Conservation (phyloP, 2,113 vertebrate species). For the Hiodon tergisus region DNA sequence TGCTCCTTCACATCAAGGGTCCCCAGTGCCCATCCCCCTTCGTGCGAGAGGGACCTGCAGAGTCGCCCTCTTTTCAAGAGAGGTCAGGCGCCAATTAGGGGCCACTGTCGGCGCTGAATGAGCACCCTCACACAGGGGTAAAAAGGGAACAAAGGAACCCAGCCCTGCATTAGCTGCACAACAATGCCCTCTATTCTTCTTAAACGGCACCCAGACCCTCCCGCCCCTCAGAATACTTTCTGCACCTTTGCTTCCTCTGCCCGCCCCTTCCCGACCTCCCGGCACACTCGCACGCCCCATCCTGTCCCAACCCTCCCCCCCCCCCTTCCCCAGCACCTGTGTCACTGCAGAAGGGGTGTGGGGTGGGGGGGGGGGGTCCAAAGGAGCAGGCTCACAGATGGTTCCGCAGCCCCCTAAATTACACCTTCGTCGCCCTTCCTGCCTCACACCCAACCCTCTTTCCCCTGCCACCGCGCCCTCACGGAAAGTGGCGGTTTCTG, state of each 20-base stretch:
- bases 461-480: conserved; percentile 34
- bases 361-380: conserved; percentile 61
- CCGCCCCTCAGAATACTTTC: conserved; percentile 25
- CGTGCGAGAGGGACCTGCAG: conserved; percentile 17
- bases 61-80: conserved; percentile 30
- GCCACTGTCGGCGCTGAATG: conserved; percentile 19
- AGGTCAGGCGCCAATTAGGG: conserved; percentile 33
- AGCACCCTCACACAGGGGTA: conserved; percentile 1
- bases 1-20: conserved; percentile 10
- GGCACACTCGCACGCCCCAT: no score
- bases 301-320: not conserved
- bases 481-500: not conserved
- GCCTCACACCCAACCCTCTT: not conserved
- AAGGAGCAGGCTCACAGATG: conserved; percentile 70
- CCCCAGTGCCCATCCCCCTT: not conserved
- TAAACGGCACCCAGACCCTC: conserved; percentile 32
- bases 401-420: conserved; percentile 56
- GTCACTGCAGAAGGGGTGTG: conserved; percentile 3
- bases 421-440: conserved; percentile 55
- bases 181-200: conserved; percentile 22
- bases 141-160: conserved; percentile 22
- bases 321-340: conserved; percentile 49
- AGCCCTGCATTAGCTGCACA: not conserved
- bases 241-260: conserved; percentile 9
- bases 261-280: not conserved